Evolutionary conservation across 2,113 vertebrate genomes (phyloP).

Genomic region (Xenopus borealis): DNA sequence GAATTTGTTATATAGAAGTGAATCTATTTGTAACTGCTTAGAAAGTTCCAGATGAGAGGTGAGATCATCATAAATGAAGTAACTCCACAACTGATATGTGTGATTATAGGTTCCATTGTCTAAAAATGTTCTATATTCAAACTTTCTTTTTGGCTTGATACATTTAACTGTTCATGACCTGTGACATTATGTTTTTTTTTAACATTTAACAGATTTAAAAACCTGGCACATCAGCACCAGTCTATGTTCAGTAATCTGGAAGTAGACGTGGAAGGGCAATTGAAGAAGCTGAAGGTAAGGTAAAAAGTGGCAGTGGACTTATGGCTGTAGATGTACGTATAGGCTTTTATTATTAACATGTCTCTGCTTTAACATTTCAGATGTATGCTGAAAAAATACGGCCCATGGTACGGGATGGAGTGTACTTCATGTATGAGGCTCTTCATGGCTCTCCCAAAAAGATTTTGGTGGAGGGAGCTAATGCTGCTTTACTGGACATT

Average conservation of each 20-base stretch:
- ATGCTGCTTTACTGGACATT: constrained; percentile 94
- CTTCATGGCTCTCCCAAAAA: constrained; percentile 89
- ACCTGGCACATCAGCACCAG: constrained; percentile 86
- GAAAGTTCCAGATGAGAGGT: no score
- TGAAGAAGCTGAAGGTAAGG: constrained; percentile 87
- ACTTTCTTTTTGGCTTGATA: no score
- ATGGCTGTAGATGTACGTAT: no score
- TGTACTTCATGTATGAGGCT: constrained; percentile 95
- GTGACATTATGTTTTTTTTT: no score
- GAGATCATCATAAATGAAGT: no score
- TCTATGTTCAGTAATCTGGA: constrained; percentile 89
- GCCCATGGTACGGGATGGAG: constrained; percentile 92
- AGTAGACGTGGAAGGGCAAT: constrained; percentile 81
- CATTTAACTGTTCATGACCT: no score
- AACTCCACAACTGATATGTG: no score
- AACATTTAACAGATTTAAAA: constrained; percentile 80
- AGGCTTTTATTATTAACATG: no score
- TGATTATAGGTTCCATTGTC: no score
- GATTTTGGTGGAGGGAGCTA: constrained; percentile 95
- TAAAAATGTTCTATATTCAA: no score
- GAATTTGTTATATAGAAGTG: no score
- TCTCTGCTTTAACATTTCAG: constrained; percentile 57
- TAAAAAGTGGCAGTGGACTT: not conserved
- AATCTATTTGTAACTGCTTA: no score
- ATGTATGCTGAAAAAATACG: constrained; percentile 87